Conservation (phyloP, 2,888 invertebrate species). For the Ectobius pallidus region DNA sequence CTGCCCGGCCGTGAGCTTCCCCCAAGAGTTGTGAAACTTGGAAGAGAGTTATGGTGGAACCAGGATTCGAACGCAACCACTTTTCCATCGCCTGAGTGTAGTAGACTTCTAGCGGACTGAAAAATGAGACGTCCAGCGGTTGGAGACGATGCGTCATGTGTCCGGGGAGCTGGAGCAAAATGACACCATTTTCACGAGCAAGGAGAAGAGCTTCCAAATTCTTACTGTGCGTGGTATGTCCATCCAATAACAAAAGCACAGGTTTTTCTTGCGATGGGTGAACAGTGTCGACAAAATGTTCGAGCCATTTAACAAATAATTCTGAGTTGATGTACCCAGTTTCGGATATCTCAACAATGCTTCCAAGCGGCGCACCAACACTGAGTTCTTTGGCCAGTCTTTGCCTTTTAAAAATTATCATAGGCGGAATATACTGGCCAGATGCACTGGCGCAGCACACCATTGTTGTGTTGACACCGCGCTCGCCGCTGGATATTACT, state of each 20-base stretch:
- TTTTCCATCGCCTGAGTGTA: conserved; percentile 26
- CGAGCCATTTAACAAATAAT: background rate
- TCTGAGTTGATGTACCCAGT: background rate
- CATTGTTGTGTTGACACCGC: background rate
- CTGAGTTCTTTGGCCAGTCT: background rate
- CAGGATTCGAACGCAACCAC: conserved; percentile 17
- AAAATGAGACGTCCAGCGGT: conserved; percentile 43
- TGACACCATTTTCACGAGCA: conserved; percentile 45
- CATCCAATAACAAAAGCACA: conserved; percentile 47
- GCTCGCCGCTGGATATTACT: background rate
- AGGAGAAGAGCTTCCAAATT: conserved; percentile 46
- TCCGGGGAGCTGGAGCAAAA: conserved; percentile 46
- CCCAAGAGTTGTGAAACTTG: conserved; percentile 13
- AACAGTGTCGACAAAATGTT: background rate
- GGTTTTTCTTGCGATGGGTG: no score
- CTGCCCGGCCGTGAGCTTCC: conserved; percentile 9
- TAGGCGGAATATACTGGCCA: background rate
- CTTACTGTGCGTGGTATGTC: conserved; percentile 47
- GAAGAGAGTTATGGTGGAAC: conserved; percentile 1
- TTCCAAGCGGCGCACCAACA: background rate
- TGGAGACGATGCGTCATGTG: conserved; percentile 47
- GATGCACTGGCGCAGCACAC: background rate
- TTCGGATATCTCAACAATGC: no score
- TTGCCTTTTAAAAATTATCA: background rate
- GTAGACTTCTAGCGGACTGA: conserved; percentile 18